Base-by-base conservation (phyloP, 1,140 invertebrate species). In the Bombus cullumanus region DNA sequence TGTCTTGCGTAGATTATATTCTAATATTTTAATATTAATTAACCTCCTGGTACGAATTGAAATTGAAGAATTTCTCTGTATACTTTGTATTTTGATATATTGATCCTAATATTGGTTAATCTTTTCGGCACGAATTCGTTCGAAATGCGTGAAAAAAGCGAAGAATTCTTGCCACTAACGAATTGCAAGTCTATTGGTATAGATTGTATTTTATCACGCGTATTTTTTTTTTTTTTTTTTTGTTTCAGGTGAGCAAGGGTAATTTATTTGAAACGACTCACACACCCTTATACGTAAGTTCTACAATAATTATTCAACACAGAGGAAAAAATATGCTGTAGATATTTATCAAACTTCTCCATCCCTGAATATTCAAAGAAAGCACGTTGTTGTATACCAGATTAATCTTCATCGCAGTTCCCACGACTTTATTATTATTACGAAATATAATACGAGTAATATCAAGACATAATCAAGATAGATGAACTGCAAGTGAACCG, bases 201-300 rank as follows among this genome's bases (percentile, higher is more conserved):
- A 15, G 18, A 9, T 39, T 9, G 31, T 53, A 25, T 13, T 34
- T 5, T 37, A 18, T 75, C 31, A 43, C 3, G 22, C n/a, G 10
- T 57, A 47, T 37, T 53, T n/a, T 31, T 82, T 85, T 87, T 28
- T 57, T 39, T 37, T 53, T n/a, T 31, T 82, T 85, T 87, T 28
- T 89, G 81, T 89, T 90, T 68, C 78, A 90, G 85, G 89, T 90
- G 68, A 87, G 89, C 31, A 37, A 62, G 28, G 1, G 43, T 73
- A 72, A 2, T 39, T 28, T 47, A 34, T 34, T 34, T 25, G 25
- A 43, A 31, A 62, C 15, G 3, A 59, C 13, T 9, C 15, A 37
- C 10, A 15, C 31, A 66, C 34, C 47, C 3, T 22, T 0, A 4
- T 43, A 69, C 37, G 87, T 86, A 77, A 83, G 72, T 86, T 34